A percentile compares a stretch with the other conserved stretches of the same genome.
These are phyloP conservation scores for Pholis gunnellus DNA, from an alignment of 2,113 vertebrate species.

Conservation along the genomic window DNA sequence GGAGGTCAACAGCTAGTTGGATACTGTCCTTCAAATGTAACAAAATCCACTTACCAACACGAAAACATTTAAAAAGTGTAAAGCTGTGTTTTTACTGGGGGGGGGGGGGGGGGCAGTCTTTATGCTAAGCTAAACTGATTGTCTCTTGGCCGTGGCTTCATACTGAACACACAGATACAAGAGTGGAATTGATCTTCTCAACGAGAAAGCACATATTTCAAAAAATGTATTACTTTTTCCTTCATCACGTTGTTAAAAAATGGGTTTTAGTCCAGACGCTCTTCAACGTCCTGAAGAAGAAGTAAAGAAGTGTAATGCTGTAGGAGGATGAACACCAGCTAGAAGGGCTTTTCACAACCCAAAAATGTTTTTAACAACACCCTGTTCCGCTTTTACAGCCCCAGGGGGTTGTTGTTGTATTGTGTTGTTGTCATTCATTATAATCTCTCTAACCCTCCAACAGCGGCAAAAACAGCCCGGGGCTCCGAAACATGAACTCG, in stretches of 20 bases:
- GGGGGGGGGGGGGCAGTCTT: not conserved
- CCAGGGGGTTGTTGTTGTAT: not conserved
- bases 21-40: too few species aligned
- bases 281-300: too few species aligned
- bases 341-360: not conserved
- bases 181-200: not conserved
- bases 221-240: not conserved
- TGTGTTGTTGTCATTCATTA: slow-evolving; percentile 16
- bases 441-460: slow-evolving; percentile 10
- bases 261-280: not conserved
- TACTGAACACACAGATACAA: not conserved
- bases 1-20: too few species aligned
- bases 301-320: not conserved
- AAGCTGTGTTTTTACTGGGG: not conserved
- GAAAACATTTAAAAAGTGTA: not conserved
- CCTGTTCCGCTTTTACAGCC: not conserved
- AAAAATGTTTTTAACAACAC: not conserved
- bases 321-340: not conserved
- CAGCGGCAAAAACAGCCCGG: not conserved
- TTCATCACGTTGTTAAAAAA: not conserved
- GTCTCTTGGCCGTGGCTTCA: not conserved
- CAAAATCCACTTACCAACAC: too few species aligned
- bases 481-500: slow-evolving; percentile 1
- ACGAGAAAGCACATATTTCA: not conserved
- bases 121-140: not conserved